phyloP scores from a whole-genome alignment of 2,113 vertebrate species.

The Gambusia holbrooki region DNA sequence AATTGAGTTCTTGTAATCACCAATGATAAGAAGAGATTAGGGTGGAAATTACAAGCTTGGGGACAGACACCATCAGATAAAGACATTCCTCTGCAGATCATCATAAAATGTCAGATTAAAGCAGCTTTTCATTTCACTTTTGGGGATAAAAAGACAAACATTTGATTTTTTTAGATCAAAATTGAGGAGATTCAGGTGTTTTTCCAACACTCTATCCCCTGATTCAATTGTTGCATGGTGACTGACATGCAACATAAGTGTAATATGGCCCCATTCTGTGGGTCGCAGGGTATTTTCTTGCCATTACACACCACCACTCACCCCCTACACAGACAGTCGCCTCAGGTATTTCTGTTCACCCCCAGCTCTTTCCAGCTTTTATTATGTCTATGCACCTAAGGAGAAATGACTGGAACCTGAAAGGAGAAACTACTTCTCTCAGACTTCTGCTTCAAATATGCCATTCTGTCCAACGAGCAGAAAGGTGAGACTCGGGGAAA shows the following conservation, averaged over 20 bases:
- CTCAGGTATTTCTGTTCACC: slow-evolving; percentile 63
- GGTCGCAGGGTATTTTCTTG: slow-evolving; percentile 61
- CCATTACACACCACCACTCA: slow-evolving; percentile 54
- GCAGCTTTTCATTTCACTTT: neutral
- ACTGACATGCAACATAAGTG: slow-evolving; percentile 53
- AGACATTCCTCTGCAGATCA: slow-evolving; percentile 33
- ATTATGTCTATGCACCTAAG: slow-evolving; percentile 54
- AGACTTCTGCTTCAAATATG: slow-evolving; percentile 71
- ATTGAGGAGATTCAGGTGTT: neutral
- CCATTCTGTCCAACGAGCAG: slow-evolving; percentile 44
- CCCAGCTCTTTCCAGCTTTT: slow-evolving; percentile 33
- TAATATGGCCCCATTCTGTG: slow-evolving; percentile 52
- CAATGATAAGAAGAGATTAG: slow-evolving; percentile 59
- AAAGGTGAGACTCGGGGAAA: slow-evolving; percentile 69
- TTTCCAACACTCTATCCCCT: slow-evolving; percentile 11
- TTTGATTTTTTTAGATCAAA: neutral
- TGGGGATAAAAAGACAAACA: neutral
- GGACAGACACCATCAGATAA: slow-evolving; percentile 59
- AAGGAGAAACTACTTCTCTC: slow-evolving; percentile 58
- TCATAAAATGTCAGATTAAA: slow-evolving; percentile 2
- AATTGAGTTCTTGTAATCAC: slow-evolving; percentile 38
- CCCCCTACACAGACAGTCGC: slow-evolving; percentile 50
- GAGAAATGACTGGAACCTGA: slow-evolving; percentile 46
- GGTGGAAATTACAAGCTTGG: slow-evolving; percentile 64
- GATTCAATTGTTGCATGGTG: slow-evolving; percentile 19